phyloP scores from a whole-genome alignment of 2,888 invertebrate genomes.

The Boloria selene region DNA sequence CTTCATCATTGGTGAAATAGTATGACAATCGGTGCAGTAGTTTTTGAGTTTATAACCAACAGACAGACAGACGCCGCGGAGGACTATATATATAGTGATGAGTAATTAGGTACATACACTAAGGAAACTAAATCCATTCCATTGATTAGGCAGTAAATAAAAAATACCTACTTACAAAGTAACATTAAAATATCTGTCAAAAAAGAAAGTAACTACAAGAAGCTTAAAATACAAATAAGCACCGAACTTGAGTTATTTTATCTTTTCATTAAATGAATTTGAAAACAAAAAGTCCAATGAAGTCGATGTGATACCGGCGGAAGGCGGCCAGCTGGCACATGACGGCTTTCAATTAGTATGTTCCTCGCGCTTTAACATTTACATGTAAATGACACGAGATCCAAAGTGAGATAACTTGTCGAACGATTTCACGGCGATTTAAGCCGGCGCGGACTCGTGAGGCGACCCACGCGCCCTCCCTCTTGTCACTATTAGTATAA shows the following conservation, averaged over 20 bases:
- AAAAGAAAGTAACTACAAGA: no score
- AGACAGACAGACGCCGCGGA: no score
- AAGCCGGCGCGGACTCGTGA: neutral
- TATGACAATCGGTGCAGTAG: no score
- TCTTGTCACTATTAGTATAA: neutral
- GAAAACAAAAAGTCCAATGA: neutral
- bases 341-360: slow-evolving; percentile 10
- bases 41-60: no score
- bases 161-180: no score
- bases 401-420: slow-evolving; percentile 13
- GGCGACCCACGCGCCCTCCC: neutral
- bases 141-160: no score
- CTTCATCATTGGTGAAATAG: no score
- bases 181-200: no score
- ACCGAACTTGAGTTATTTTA: slow-evolving; percentile 2
- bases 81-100: no score
- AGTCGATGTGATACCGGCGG: slow-evolving; percentile 1
- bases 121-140: no score
- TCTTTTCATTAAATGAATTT: neutral
- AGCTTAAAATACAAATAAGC: no score
- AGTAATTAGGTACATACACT: no score
- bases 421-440: slow-evolving; percentile 15
- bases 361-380: slow-evolving; percentile 10
- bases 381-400: slow-evolving; percentile 15
- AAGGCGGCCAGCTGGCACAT: slow-evolving; percentile 4